phyloP scores from a whole-genome alignment of 2,797 vertebrate genomes.

The Thunnus albacares region DNA sequence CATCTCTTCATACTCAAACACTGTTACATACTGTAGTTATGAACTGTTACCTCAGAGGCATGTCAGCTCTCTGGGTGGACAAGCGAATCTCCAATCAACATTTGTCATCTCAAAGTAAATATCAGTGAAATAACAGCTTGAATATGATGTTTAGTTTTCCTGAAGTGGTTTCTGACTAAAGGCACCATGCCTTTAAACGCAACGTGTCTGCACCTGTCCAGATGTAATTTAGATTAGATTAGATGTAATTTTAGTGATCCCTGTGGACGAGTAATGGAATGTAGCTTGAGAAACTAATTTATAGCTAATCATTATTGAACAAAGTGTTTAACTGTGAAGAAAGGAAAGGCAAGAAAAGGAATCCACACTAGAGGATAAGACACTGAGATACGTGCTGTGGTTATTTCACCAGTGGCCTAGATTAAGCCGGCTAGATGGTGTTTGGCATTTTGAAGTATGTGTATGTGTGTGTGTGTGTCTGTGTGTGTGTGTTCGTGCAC shows the following conservation, averaged over 20 bases:
- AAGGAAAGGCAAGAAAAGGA: slow-evolving; percentile 20
- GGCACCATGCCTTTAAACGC: slow-evolving; percentile 12
- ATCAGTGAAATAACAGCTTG: neutral
- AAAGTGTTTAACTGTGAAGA: slow-evolving; percentile 6
- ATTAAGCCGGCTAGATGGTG: slow-evolving; percentile 47
- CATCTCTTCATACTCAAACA: slow-evolving; percentile 17
- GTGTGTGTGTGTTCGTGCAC: slow-evolving; percentile 7
- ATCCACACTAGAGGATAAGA: neutral
- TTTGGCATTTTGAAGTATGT: slow-evolving; percentile 55
- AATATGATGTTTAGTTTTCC: neutral
- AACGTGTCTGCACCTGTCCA: slow-evolving; percentile 39
- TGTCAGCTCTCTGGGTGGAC: neutral
- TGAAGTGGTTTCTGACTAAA: slow-evolving; percentile 10
- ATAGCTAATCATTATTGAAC: slow-evolving; percentile 41
- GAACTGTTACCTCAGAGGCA: slow-evolving; percentile 3
- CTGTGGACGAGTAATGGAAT: slow-evolving; percentile 9
- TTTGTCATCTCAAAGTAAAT: slow-evolving; percentile 18
- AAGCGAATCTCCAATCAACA: slow-evolving; percentile 13
- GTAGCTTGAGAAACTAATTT: neutral
- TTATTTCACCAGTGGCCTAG: slow-evolving; percentile 57
- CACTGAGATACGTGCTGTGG: slow-evolving; percentile 32
- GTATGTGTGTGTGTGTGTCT: slow-evolving; percentile 21
- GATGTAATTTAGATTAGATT: slow-evolving; percentile 25
- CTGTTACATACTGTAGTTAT: neutral
- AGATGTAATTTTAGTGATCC: slow-evolving; percentile 23